Evolutionary conservation across 2,888 invertebrate genomes (phyloP), one percentile per base, ranked within the genome.

Genomic region (Caenorhabditis sp.): DNA sequence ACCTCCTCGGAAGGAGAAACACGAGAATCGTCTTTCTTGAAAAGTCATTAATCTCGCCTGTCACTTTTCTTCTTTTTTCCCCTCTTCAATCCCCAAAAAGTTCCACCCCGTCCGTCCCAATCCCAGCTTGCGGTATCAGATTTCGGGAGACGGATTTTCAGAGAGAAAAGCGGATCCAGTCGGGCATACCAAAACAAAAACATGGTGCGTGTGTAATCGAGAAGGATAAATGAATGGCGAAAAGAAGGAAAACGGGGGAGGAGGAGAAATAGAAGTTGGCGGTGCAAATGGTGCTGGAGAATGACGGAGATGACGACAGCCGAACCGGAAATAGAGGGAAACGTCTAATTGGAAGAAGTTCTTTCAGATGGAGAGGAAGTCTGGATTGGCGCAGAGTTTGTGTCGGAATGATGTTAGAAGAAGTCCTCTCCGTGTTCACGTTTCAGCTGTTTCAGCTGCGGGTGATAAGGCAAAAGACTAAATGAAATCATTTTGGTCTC

Each of bases 11-110:
- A n/a, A n/a, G n/a, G n/a, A n/a, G 47, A 56, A 68, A 68, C 68
- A 56, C 13, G 15, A 24, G 40, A 24, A 18, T 35, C n/a, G n/a
- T n/a, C 18, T n/a, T 32, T 13, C 22, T 11, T 3, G 15, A 35
- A 35, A 68, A 68, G 58, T 64, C 47, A 72, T 72, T 64, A 64
- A 72, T 72, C 72, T 72, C 47, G 47, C 8, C 47, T 47, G 47
- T 47, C 47, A 47, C 5, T 64, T 26, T 35, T 40, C 11, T 35
- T 13, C 40, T 13, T 4, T 32, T 9, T 4, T 40, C 40, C 40
- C 6, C 40, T 13, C 11, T 22, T 22, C n/a, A n/a, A n/a, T n/a
- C n/a, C 51, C 22, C 22, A 60, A 28, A 6, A 50, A 53, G 26
- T 60, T 40, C 37, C 37, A n/a, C n/a, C n/a, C n/a, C n/a, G n/a